Evolutionary conservation across 2,888 invertebrate genomes (phyloP), one percentile per base, ranked within the genome.

Genomic region (Epistrophella euchroma): DNA sequence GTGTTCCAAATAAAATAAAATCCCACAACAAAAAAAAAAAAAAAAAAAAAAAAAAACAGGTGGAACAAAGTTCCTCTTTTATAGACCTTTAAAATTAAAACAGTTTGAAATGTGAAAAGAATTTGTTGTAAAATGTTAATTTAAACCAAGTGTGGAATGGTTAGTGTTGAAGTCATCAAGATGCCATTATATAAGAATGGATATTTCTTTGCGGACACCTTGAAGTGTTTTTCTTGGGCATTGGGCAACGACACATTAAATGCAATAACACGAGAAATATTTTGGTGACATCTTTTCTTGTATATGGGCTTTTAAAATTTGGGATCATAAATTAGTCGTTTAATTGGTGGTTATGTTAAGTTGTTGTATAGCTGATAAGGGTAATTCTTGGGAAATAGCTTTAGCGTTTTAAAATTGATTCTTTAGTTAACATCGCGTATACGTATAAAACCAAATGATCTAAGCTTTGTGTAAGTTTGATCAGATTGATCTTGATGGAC

Each of bases 61-160:
- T 75, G 74, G 43, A 71, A 72, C 62, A 60, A 76, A 64, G 64
- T 62, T 52, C 56, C 40, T 11, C 13, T 47, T 52, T 62, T 52
- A 11, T 15, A 55, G 55, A 66, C 25, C 15, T 35, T 47, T 28
- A 22, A 25, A 66, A 56, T 32, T 35, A 56, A 56, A 62, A 62
- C 22, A 15, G 25, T 62, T 62, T 62, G 3, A 43, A 47, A 28
- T 66, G 55, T 66, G 66, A 78, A 79, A 62, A 45, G 74, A 79
- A 66, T 84, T 75, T 66, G 64, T 66, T 84, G 84, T 84, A 52
- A 84, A 75, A 84, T 84, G 84, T 75, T 74, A 84, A 84, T 84
- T 76, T 74, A 52, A 11, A 56, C n/a, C 58, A 64, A 68, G 25
- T 82, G 50, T 60, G 50, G 40, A 47, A 66, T 72, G 28, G 66